Percentiles rank a stretch among this genome's conserved stretches.
These are phyloP conservation scores for Nestor notabilis DNA, from an alignment of 2,113 vertebrate species.

Conservation along the genomic window DNA sequence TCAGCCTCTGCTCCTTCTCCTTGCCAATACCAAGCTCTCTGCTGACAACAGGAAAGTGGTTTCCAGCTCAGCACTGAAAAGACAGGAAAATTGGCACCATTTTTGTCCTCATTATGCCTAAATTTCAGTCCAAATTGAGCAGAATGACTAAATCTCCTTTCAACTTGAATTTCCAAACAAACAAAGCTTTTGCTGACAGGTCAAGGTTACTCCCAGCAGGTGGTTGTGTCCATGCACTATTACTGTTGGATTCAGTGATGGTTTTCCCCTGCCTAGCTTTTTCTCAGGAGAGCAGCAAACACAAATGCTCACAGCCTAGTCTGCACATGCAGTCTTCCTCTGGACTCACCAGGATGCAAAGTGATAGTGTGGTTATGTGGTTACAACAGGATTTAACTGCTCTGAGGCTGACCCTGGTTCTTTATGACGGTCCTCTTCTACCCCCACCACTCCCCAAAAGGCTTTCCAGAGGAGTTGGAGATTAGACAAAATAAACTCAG, in stretches of 20 bases:
- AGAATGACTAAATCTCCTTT: neutral
- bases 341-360: neutral
- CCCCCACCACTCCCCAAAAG: neutral
- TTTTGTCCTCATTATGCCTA: slow-evolving; percentile 7
- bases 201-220: neutral
- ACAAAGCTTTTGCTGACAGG: neutral
- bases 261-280: neutral
- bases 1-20: neutral
- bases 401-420: neutral
- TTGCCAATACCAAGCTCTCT: neutral
- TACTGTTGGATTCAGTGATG: neutral
- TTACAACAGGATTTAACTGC: neutral
- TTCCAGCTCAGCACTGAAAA: slow-evolving; percentile 1
- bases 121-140: neutral
- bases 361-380: accelerated
- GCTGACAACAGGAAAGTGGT: neutral
- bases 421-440: neutral
- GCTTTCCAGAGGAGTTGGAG: neutral
- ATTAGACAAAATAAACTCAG: neutral
- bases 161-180: neutral
- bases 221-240: neutral
- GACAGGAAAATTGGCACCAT: neutral
- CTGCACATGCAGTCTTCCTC: neutral
- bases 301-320: neutral
- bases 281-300: neutral